These are phyloP conservation scores for Argyresthia goedartella DNA, from an alignment of 2,888 invertebrate species.

Conservation along the genomic window DNA sequence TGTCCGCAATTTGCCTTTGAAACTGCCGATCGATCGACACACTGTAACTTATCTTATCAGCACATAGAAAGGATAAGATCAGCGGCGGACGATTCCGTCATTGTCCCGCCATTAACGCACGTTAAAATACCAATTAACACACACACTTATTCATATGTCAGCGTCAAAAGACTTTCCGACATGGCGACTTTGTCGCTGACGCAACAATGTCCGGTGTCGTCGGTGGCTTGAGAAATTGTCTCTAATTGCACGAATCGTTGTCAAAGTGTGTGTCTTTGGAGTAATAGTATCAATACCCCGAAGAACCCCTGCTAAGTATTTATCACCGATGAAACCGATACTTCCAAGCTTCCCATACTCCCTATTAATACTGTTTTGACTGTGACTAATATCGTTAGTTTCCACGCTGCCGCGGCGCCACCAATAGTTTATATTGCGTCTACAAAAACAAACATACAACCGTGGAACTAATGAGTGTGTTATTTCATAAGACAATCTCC, in stretches of 20 bases:
- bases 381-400: slow-evolving; percentile 63
- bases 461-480: slow-evolving; percentile 65
- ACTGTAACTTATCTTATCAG: slow-evolving; percentile 39
- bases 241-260: slow-evolving; percentile 33
- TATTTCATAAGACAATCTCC: slow-evolving; percentile 56
- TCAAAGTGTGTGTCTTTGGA: neutral
- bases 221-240: slow-evolving; percentile 42
- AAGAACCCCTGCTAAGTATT: neutral
- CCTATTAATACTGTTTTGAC: slow-evolving; percentile 28
- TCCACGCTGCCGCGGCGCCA: slow-evolving; percentile 33
- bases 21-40: slow-evolving; percentile 32
- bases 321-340: neutral
- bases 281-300: neutral
- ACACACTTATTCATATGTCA: slow-evolving; percentile 65
- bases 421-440: slow-evolving; percentile 27
- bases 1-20: slow-evolving; percentile 65
- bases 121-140: slow-evolving; percentile 65
- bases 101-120: slow-evolving; percentile 67
- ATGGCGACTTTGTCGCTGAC: slow-evolving; percentile 19
- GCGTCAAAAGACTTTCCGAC: slow-evolving; percentile 16
- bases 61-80: slow-evolving; percentile 56
- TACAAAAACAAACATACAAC: slow-evolving; percentile 53
- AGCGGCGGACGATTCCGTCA: slow-evolving; percentile 49
- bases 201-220: slow-evolving; percentile 23
- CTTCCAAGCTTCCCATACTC: neutral